Evolutionary conservation across 2,113 vertebrate species (phyloP).

Genomic region (Oncorhynchus kisutch): DNA sequence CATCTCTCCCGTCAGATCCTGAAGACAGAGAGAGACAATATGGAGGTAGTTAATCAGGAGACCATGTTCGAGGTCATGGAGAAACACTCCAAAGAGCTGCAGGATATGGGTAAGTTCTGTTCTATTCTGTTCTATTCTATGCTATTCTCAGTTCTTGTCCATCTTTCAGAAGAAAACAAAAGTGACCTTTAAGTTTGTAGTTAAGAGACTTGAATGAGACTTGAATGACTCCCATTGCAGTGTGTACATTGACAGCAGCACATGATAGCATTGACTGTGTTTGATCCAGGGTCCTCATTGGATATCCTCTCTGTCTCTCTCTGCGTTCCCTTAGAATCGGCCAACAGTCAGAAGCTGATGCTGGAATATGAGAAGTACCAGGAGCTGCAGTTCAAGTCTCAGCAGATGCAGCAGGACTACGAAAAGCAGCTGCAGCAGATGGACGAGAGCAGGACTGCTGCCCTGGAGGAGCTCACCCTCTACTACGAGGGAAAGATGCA

Average conservation of each 20-base stretch:
- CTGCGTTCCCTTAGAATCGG: slow-evolving; percentile 70
- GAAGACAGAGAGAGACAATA: slow-evolving; percentile 80
- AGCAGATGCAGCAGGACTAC: slow-evolving; percentile 82
- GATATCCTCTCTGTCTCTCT: slow-evolving; percentile 45
- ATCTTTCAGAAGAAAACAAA: not conserved
- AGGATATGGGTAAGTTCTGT: slow-evolving; percentile 76
- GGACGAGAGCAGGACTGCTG: slow-evolving; percentile 70
- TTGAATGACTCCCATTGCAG: slow-evolving; percentile 63
- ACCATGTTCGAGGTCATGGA: slow-evolving; percentile 66
- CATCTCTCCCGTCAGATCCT: slow-evolving; percentile 67
- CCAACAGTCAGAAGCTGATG: slow-evolving; percentile 85
- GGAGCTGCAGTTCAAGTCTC: slow-evolving; percentile 81
- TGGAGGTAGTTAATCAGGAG: slow-evolving; percentile 68
- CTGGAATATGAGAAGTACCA: slow-evolving; percentile 84
- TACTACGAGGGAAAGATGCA: slow-evolving; percentile 75
- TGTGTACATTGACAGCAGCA: no score
- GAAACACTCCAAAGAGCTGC: slow-evolving; percentile 76
- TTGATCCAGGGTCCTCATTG: slow-evolving; percentile 13
- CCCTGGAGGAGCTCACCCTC: slow-evolving; percentile 73
- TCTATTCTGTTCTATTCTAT: not conserved
- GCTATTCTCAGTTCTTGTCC: not conserved
- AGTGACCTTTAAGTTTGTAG: no score
- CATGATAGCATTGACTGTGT: no score
- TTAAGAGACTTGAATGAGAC: not conserved
- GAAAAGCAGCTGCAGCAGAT: slow-evolving; percentile 76